Base-by-base conservation (phyloP, 2,113 vertebrate species). In the Barnardius zonarius region DNA sequence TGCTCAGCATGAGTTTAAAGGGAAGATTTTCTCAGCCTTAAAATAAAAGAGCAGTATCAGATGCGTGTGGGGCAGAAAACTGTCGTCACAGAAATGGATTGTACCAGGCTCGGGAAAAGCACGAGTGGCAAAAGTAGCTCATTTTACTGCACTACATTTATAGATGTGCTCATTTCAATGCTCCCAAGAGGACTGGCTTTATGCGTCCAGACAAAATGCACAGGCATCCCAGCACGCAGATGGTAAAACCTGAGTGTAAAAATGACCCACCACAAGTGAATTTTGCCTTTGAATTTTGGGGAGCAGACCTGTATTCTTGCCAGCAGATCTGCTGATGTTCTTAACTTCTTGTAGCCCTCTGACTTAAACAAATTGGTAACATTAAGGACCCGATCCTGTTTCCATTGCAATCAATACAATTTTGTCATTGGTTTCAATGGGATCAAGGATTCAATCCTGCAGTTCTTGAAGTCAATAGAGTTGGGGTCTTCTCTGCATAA, bases 1-100 rank as follows among this genome's bases (percentile, higher is more conserved):
- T 90, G 94, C 94, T 97, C 96, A 96, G 95, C 82, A 0, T 96
- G 96, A 93, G 94, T 94, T 96, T 97, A 95, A 96, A 97, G 90
- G 88, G 96, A 96, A 97, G 91, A 96, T 93, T 97, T 97, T 92
- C 90, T 95, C 95, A 95, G 92, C 91, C 91, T 96, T 96, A 92
- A 97, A 97, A 96, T 96, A 97, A 97, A 92, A 94, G 96, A 97
- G 93, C 96, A 96, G 83, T 46, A 88, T 85, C 92, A 87, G 88
- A 92, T 41, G 57, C 11, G 62, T 88, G 88, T 7, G 75, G 95
- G 96, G 95, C 95, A 95, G 93, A 81, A 96, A 96, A 83, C 92
- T 77, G 86, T 91, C 76, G 88, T 88, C 94, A 79, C 75, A 87
- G 92, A 94, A 95, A 93, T 92, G 95, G 90, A 94, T 97, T 63